phyloP scores from a whole-genome alignment of 2,888 invertebrate genomes.

The Thalpophila matura region DNA sequence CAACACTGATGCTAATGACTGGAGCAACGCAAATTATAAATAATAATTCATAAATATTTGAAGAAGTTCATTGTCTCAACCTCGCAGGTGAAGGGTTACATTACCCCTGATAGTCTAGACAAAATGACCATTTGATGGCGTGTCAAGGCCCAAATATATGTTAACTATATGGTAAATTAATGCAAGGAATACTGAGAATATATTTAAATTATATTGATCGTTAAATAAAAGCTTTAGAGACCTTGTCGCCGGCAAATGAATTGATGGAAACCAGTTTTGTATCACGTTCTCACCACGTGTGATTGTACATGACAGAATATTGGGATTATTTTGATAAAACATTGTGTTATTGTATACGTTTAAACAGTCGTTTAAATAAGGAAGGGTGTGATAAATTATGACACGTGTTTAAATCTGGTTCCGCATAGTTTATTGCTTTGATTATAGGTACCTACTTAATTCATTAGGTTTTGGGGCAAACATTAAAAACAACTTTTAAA shows the following conservation, averaged over 20 bases:
- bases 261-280: constrained; percentile 37
- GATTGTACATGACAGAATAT: constrained; percentile 13
- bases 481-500: no score
- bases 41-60: constrained; percentile 5
- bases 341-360: no score
- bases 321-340: constrained; percentile 7
- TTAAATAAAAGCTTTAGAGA: constrained; percentile 52
- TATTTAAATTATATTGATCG: constrained; percentile 48
- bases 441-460: no score
- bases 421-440: neutral
- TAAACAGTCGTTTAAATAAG: constrained; percentile 24
- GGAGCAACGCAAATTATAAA: neutral
- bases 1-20: constrained; percentile 7
- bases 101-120: constrained; percentile 38
- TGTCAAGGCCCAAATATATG: constrained; percentile 57
- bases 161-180: constrained; percentile 54
- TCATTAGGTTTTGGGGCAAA: neutral
- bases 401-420: neutral
- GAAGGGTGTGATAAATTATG: constrained; percentile 18
- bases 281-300: constrained; percentile 51
- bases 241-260: constrained; percentile 50
- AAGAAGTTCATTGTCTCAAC: constrained; percentile 48
- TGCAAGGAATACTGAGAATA: constrained; percentile 46
- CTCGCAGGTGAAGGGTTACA: constrained; percentile 46
- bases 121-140: constrained; percentile 23